A percentile compares a stretch with the other conserved stretches of the same genome.
Conservation (phyloP, 2,113 vertebrate genomes). For the Calidris pygmaea region DNA sequence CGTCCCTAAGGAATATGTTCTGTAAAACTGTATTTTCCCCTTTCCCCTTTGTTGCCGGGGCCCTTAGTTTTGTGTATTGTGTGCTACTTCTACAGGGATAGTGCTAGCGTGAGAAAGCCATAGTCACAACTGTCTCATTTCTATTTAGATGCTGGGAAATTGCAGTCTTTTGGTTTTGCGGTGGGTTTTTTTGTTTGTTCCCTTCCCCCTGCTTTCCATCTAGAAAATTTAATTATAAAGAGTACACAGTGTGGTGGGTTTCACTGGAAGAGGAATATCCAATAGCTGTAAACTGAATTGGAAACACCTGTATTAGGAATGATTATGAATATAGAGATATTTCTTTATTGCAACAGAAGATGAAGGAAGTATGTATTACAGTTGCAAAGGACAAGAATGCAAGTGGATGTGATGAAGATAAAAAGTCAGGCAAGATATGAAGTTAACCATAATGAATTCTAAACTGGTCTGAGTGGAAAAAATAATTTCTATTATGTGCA, state of each 20-base stretch:
- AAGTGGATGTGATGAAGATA: not conserved
- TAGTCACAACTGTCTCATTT: too few species aligned
- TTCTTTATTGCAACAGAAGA: not conserved
- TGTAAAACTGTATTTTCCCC: not conserved
- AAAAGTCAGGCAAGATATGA: not conserved
- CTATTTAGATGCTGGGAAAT: not conserved
- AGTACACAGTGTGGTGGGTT: not conserved
- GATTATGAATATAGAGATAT: not conserved
- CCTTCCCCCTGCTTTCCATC: fast-evolving
- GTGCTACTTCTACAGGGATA: not conserved
- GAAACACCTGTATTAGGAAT: not conserved
- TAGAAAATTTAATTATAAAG: not conserved
- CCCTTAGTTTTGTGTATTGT: not conserved
- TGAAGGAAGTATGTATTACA: not conserved
- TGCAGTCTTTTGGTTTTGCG: not conserved
- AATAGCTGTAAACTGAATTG: not conserved
- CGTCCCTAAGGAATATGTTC: not conserved
- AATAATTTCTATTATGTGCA: not conserved
- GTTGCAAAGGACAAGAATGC: not conserved
- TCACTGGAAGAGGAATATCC: not conserved
- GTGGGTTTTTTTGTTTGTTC: not conserved
- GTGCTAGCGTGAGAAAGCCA: not conserved
- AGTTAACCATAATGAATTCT: not conserved
- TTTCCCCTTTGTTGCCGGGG: not conserved
- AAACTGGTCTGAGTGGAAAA: not conserved